Evolutionary conservation across 2,888 invertebrate species (phyloP), one percentile per base, ranked within the genome.

Genomic region (Cerastis leucographa): DNA sequence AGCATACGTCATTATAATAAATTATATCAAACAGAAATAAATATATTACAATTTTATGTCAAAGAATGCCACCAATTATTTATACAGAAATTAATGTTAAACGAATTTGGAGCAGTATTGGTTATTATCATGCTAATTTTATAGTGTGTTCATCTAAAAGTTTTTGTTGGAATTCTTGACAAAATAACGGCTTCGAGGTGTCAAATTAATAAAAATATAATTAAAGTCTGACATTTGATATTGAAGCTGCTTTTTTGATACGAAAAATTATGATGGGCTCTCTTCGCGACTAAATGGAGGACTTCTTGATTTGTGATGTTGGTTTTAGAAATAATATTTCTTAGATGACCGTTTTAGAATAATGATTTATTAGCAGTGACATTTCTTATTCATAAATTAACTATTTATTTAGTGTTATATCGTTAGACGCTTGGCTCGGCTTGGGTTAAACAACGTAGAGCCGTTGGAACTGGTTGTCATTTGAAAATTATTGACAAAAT

Each of bases 41-140:
- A 87, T 80, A 81, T 83, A 83, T 82, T 76, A 46, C 25, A 71
- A 74, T 64, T 35, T 89, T 83, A 87, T 88, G 81, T 86, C 74
- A 86, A 82, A 81, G 74, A 86, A 85, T 74, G 74, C 74, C 71
- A 78, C 77, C 84, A 87, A 86, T 85, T 84, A 88, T 90, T 86
- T 88, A 86, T 79, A 85, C 79, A 81, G 80, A 87, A 85, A 87
- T 85, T 89, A 87, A 91, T 90, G 87, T 85, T 80, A 81, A 83
- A 81, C 68, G 82, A 90, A 92, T 90, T 88, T 91, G 86, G 92
- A 91, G 88, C 90, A 91, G 86, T 91, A 84, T 85, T 85, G 71
- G 80, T 87, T 87, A 93, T 92, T 93, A 91, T 91, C 81, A 93
- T 94, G 92, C 78, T 85, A 93, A 94, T 94, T 91, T 91, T 89